phyloP scores from a whole-genome alignment of 2,888 invertebrate species.

The Cheilosia soror region DNA sequence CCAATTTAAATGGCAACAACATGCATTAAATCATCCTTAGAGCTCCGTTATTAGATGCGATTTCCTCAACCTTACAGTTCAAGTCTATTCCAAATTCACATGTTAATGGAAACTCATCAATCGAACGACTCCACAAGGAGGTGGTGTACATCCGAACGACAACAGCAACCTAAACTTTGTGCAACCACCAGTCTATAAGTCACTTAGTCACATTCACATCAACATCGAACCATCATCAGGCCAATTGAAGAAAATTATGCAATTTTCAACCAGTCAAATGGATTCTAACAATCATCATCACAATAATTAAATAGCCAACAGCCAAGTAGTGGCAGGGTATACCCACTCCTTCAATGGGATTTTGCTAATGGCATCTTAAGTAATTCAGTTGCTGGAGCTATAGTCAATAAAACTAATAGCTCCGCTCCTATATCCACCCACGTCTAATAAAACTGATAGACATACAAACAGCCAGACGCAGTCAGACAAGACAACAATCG shows the following conservation, averaged over 20 bases:
- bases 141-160: background rate
- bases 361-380: conserved; percentile 70
- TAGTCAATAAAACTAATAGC: conserved; percentile 60
- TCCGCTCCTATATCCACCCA: conserved; percentile 64
- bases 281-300: conserved; percentile 52
- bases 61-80: background rate
- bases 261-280: conserved; percentile 56
- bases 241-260: conserved; percentile 55
- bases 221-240: conserved; percentile 13
- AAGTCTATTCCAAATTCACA: conserved; percentile 25
- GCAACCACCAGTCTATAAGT: conserved; percentile 3
- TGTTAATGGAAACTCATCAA: conserved; percentile 38
- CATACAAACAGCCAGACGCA: conserved; percentile 19
- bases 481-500: conserved; percentile 62
- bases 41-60: background rate
- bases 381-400: conserved; percentile 58
- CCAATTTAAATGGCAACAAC: background rate
- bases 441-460: conserved; percentile 37
- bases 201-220: conserved; percentile 11
- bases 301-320: conserved; percentile 45
- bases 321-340: background rate
- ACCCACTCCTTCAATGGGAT: conserved; percentile 30
- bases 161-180: background rate
- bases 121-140: background rate
- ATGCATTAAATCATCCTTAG: background rate